phyloP scores from a whole-genome alignment of 2,888 invertebrate genomes.

The Ametastegia equiseti region DNA sequence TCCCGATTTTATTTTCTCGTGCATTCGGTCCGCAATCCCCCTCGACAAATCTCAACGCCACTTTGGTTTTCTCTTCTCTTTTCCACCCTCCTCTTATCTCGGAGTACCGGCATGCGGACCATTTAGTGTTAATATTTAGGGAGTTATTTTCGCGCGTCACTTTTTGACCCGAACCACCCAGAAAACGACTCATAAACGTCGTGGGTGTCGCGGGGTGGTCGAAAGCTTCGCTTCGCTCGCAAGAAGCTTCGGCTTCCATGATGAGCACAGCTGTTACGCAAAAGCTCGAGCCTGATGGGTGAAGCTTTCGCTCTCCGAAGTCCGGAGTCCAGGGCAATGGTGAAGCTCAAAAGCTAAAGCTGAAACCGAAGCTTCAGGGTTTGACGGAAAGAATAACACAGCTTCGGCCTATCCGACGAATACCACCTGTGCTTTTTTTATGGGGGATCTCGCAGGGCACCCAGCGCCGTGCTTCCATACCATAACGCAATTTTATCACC shows the following conservation, averaged over 20 bases:
- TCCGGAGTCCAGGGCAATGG: no score
- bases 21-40: not conserved
- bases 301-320: no score
- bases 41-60: slow-evolving; percentile 22
- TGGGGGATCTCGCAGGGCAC: slow-evolving; percentile 36
- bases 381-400: slow-evolving; percentile 39
- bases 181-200: slow-evolving; percentile 40
- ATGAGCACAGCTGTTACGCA: no score
- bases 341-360: no score
- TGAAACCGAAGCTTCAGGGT: not conserved
- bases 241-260: not conserved
- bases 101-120: not conserved
- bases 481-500: slow-evolving; percentile 33
- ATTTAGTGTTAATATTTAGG: slow-evolving; percentile 34
- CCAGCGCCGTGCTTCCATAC: not conserved
- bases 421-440: slow-evolving; percentile 40
- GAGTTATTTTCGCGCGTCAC: slow-evolving; percentile 35
- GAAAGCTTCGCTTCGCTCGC: not conserved
- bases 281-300: no score
- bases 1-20: not conserved
- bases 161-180: slow-evolving; percentile 35
- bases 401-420: slow-evolving; percentile 27
- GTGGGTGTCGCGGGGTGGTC: slow-evolving; percentile 31
- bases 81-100: slow-evolving; percentile 23
- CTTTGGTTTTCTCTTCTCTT: not conserved